Percentiles rank a stretch among this genome's conserved stretches.
These are phyloP conservation scores for Epinephelus cyanopodus DNA, from an alignment of 2,113 vertebrate species.

Conservation along the genomic window DNA sequence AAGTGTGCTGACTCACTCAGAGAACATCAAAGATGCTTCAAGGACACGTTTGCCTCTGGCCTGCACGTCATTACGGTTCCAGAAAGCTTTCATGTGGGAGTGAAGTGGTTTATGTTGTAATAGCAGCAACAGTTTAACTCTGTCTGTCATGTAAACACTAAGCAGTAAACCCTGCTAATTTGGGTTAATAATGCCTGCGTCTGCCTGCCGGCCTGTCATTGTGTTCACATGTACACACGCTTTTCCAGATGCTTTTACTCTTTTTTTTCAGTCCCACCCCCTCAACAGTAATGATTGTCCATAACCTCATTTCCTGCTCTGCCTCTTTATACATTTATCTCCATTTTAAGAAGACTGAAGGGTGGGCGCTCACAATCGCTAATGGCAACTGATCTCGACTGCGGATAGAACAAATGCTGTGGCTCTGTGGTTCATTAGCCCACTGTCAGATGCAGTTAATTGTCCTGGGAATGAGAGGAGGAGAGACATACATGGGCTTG, in stretches of 20 bases:
- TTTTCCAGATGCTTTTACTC: constrained; percentile 48
- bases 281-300: constrained; percentile 22
- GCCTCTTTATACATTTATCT: constrained; percentile 49
- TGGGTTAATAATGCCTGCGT: constrained; percentile 36
- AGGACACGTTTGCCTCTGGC: not conserved
- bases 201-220: constrained; percentile 28
- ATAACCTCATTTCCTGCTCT: constrained; percentile 55
- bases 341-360: constrained; percentile 42
- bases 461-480: constrained; percentile 67
- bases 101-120: constrained; percentile 25
- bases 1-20: not conserved
- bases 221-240: constrained; percentile 4
- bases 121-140: constrained; percentile 47
- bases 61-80: constrained; percentile 11
- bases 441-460: constrained; percentile 56
- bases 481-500: constrained; percentile 52
- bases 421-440: constrained; percentile 65
- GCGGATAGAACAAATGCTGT: constrained; percentile 61
- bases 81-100: constrained; percentile 26
- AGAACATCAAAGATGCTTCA: not conserved
- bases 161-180: constrained; percentile 37
- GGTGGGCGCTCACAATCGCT: constrained; percentile 34
- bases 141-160: constrained; percentile 37
- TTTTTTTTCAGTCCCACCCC: constrained; percentile 15
- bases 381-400: constrained; percentile 62